phyloP scores from a whole-genome alignment of 30 jellyfish, hydroid and myxozoan genomes.

The Aurelia sp. region DNA sequence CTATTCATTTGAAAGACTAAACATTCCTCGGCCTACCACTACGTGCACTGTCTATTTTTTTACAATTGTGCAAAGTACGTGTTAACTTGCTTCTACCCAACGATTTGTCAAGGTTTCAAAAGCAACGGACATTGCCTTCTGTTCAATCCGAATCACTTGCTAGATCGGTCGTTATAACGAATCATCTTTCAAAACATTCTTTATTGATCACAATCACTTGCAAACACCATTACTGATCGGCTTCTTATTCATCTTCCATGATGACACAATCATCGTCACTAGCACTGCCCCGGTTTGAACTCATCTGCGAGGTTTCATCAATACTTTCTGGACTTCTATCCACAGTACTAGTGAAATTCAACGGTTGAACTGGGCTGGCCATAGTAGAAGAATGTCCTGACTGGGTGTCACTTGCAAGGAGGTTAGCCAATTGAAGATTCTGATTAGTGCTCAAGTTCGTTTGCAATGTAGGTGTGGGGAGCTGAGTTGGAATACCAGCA shows the following conservation, averaged over 20 bases:
- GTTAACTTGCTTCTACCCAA: too few species aligned
- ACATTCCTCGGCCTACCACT: too few species aligned
- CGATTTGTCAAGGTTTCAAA: too few species aligned
- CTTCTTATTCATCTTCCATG: conserved; percentile 72
- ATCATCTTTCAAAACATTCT: conserved; percentile 22
- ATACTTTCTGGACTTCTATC: conserved; percentile 67
- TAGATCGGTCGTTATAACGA: too few species aligned
- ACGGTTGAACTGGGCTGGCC: conserved; percentile 66
- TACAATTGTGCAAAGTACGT: too few species aligned
- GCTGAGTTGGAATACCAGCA: conserved; percentile 83
- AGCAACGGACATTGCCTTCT: too few species aligned
- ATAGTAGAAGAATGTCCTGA: conserved; percentile 19
- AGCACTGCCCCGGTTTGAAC: conserved; percentile 33
- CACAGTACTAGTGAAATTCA: conserved; percentile 48
- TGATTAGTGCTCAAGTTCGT: conserved; percentile 53
- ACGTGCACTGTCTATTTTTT: too few species aligned
- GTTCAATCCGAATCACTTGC: too few species aligned
- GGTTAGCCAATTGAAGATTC: conserved; percentile 53
- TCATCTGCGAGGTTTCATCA: conserved; percentile 65
- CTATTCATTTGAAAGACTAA: too few species aligned
- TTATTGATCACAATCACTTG: conserved; percentile 36
- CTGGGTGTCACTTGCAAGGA: conserved; percentile 18
- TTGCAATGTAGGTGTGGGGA: conserved; percentile 80
- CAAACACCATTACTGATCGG: background rate
- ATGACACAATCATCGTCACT: conserved; percentile 82